Conservation (phyloP, 2,113 vertebrate species). For the Pedionomus torquatus region DNA sequence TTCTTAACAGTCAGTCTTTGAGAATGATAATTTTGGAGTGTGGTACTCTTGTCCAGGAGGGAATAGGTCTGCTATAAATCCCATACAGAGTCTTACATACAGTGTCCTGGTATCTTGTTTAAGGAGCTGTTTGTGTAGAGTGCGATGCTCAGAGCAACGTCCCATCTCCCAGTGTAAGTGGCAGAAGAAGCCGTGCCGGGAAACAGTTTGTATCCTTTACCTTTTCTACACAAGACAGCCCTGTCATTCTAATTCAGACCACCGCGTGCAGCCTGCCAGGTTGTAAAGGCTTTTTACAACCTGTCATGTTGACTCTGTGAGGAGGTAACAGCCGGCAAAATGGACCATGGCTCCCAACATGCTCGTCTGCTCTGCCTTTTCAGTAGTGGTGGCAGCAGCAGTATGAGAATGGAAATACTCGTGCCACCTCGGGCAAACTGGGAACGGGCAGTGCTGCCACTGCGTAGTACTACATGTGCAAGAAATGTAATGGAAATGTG, state of each 20-base stretch:
- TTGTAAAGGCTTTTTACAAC: background rate
- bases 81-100: accelerated
- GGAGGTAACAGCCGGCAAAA: background rate
- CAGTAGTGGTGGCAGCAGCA: background rate
- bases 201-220: background rate
- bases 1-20: background rate
- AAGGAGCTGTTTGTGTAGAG: background rate
- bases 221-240: background rate
- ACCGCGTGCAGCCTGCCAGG: background rate
- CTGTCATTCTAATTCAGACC: accelerated
- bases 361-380: background rate
- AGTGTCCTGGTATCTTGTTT: background rate
- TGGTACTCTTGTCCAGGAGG: background rate
- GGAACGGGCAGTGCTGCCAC: background rate
- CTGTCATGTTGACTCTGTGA: background rate
- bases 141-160: background rate
- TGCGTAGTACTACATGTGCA: accelerated
- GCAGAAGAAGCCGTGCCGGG: background rate
- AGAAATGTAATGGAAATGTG: background rate
- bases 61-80: background rate
- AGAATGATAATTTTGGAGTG: background rate
- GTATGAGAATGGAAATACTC: background rate
- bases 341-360: background rate
- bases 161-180: background rate
- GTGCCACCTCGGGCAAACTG: background rate